Percentiles rank a stretch among this genome's conserved stretches.
phyloP scores from a whole-genome alignment of 2,888 invertebrate species.

The Endomychus coccineus region DNA sequence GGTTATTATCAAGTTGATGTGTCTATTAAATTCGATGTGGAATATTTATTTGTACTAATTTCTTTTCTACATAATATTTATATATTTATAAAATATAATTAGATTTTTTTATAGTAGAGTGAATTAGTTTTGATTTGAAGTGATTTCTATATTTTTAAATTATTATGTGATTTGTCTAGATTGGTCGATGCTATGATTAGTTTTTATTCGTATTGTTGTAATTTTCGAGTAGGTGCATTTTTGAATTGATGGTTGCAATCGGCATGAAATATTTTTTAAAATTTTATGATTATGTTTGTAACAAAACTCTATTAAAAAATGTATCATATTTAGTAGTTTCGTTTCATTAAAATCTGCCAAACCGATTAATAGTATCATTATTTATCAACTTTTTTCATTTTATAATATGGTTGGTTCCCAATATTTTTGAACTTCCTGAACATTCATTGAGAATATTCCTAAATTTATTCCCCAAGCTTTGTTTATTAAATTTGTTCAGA shows the following conservation, averaged over 20 bases:
- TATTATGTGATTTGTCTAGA: too few species aligned
- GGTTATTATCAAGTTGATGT: constrained; percentile 17
- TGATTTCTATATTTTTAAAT: constrained; percentile 1
- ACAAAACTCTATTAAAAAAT: constrained; percentile 11
- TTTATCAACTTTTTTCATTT: too few species aligned
- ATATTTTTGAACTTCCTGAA: too few species aligned
- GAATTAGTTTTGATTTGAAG: constrained; percentile 2
- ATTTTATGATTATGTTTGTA: constrained; percentile 5
- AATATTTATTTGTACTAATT: constrained; percentile 11
- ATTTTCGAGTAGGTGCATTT: constrained; percentile 1
- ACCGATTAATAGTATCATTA: too few species aligned
- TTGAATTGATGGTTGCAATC: neutral
- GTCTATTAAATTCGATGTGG: constrained; percentile 9
- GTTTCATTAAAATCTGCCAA: constrained; percentile 2
- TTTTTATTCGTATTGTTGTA: too few species aligned
- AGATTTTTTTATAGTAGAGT: constrained; percentile 4
- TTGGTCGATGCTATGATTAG: too few species aligned
- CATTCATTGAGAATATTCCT: too few species aligned
- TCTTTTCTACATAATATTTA: constrained; percentile 9
- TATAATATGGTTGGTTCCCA: too few species aligned
- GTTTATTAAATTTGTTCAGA: too few species aligned
- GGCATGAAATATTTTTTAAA: neutral
- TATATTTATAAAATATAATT: neutral
- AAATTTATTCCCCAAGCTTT: too few species aligned
- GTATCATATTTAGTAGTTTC: constrained; percentile 1